These are phyloP conservation scores for Thunnus thynnus DNA, from an alignment of 2,113 vertebrate genomes.

Conservation along the genomic window DNA sequence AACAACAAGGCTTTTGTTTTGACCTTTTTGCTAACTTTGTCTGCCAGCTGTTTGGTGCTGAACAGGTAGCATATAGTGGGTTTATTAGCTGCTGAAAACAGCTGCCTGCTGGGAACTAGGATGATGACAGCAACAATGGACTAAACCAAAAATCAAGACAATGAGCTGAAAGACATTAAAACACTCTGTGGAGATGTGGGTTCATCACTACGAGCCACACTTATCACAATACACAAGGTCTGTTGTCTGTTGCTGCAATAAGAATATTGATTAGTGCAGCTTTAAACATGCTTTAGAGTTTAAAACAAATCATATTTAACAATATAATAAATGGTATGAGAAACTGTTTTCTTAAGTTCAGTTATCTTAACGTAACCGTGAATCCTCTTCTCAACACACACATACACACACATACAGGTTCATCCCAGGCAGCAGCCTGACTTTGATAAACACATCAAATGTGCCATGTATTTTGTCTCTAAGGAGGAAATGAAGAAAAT, in stretches of 20 bases:
- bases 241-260: not conserved
- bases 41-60: no score
- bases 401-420: not conserved
- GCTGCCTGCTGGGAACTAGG: not conserved
- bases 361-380: not conserved
- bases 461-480: conserved; percentile 7
- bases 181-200: not conserved
- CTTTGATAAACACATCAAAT: conserved; percentile 46
- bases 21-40: not conserved
- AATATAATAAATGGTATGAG: not conserved
- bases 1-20: conserved; percentile 43
- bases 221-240: not conserved
- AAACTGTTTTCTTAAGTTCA: no score
- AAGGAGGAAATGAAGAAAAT: conserved; percentile 34
- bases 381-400: not conserved
- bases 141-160: not conserved
- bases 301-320: not conserved
- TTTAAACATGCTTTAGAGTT: not conserved
- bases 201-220: not conserved
- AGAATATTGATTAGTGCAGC: not conserved
- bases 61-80: not conserved
- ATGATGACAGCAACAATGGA: not conserved
- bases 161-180: not conserved
- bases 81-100: not conserved
- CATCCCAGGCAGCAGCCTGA: conserved; percentile 1